Evolutionary conservation across 2,888 invertebrate genomes (phyloP), one percentile per base, ranked within the genome.

Genomic region (Cephus rjabovi): DNA sequence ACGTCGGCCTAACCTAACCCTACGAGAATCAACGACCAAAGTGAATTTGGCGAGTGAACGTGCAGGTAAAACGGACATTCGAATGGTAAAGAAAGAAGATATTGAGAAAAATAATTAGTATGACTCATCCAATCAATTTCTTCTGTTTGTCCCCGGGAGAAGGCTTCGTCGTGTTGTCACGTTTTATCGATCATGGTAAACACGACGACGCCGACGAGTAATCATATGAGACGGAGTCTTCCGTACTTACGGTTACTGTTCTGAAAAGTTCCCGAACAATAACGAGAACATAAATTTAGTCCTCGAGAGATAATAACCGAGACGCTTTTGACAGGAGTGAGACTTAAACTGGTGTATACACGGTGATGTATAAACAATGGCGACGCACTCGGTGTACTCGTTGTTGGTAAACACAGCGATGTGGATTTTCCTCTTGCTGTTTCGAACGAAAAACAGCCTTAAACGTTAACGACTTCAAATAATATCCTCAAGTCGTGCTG

Each of bases 71-170:
- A 73, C 23, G 37, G 37, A 74, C 31, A 79, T 34, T 37, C 69
- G 37, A 34, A 75, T 12, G 12, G 11, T 56, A 70, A 74, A 71
- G 75, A 71, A 74, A 74, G 34, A 76, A 73, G 73, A 68, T 69
- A 70, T 69, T 37, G 12, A 23, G 2, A 40, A 11, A 23, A 56
- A 23, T 23, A 56, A 56, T 56, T 15, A 56, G 4, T 23, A 23
- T 56, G 56, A 56, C 56, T 56, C 56, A 56, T 56, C 56, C 56
- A 23, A 56, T 56, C 56, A 56, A 56, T 56, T 23, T 56, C 56
- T 23, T 56, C 56, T 23, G 56, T 23, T 23, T 56, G 56, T 56
- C 2, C 23, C 56, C 6, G 40, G 12, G 9, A 2, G 56, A 56
- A 23, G 56, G 23, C 56, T 9, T 23, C 23, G 23, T 9, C 15